Conservation (phyloP, 2,113 vertebrate genomes). For the Hipposideros armiger region DNA sequence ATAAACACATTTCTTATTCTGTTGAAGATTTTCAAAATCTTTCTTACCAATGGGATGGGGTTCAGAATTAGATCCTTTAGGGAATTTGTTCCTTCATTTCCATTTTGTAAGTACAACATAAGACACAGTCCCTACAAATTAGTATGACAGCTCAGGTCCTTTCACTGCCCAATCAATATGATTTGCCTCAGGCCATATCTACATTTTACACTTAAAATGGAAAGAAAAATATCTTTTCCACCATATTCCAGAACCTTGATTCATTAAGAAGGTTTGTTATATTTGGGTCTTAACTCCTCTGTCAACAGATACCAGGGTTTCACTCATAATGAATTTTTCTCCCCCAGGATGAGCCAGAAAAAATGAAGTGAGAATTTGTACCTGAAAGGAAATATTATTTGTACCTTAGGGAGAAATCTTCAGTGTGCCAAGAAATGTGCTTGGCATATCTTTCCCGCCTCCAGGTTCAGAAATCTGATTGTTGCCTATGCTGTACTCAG, state of each 20-base stretch:
- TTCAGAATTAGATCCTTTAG: not conserved
- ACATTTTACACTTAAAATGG: not conserved
- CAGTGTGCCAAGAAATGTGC: not conserved
- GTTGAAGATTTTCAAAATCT: not conserved
- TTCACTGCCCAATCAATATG: not conserved
- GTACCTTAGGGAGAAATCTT: not conserved
- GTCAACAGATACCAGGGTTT: not conserved
- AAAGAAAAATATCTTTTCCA: not conserved
- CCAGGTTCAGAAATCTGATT: not conserved
- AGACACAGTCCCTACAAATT: not conserved
- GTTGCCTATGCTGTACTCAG: not conserved
- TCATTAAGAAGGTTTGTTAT: not conserved
- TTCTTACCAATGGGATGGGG: not conserved
- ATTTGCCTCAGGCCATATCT: not conserved
- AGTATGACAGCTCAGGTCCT: not conserved
- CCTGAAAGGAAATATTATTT: slow-evolving; percentile 31
- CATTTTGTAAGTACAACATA: not conserved
- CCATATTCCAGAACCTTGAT: not conserved
- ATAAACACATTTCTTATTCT: not conserved
- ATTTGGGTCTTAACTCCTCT: not conserved
- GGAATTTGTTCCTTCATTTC: not conserved
- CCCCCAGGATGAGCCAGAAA: not conserved
- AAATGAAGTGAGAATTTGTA: slow-evolving; percentile 7
- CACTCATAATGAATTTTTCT: not conserved
- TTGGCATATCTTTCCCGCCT: not conserved